A percentile compares a stretch with the other conserved stretches of the same genome.
Evolutionary conservation across 2,113 vertebrate genomes (phyloP).

Genomic region (Elaphurus davidianus): DNA sequence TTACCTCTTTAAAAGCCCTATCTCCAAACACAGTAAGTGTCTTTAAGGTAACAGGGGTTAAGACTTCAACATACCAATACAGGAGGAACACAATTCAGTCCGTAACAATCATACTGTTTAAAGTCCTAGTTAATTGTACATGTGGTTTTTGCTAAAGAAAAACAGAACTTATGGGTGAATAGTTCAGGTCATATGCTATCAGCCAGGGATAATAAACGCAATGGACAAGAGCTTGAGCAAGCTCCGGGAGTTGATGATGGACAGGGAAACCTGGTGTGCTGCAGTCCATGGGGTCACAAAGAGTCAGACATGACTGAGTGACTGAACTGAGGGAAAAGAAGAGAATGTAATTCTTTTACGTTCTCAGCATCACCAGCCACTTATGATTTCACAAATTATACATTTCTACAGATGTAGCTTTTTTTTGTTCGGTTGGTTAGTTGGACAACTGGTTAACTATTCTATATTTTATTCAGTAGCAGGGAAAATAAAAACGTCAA

Average conservation of each 20-base stretch:
- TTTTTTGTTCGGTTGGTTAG: not conserved
- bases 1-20: not conserved
- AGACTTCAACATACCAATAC: not conserved
- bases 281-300: not conserved
- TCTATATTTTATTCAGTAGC: not conserved
- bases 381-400: not conserved
- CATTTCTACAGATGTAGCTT: not conserved
- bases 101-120: not conserved
- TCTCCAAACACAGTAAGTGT: not conserved
- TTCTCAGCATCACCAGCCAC: not conserved
- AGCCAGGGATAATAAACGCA: not conserved
- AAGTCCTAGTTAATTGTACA: not conserved
- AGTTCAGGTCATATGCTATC: not conserved
- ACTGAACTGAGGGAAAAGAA: not conserved
- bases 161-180: not conserved
- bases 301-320: not conserved
- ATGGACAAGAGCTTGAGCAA: not conserved
- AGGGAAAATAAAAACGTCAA: not conserved
- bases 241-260: not conserved
- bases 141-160: slow-evolving; percentile 7
- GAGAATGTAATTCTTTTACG: not conserved
- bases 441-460: not conserved
- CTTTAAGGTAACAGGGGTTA: not conserved
- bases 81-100: not conserved
- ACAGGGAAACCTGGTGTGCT: not conserved